Conservation (phyloP, 1,140 invertebrate genomes). For the Dendroctonus valens region DNA sequence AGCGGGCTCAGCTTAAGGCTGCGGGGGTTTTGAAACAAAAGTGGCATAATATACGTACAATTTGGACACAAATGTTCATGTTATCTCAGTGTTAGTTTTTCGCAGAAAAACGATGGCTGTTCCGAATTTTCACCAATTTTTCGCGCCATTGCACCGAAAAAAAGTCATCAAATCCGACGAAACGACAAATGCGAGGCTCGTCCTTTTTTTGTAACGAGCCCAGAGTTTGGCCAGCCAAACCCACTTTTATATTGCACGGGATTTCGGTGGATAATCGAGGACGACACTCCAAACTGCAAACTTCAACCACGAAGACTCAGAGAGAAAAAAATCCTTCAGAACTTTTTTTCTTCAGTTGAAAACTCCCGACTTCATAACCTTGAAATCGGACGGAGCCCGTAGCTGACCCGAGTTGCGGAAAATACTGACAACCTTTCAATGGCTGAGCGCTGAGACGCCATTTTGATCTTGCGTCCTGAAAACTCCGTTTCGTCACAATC, state of each 20-base stretch:
- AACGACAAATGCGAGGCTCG: not conserved
- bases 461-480: constrained; percentile 43
- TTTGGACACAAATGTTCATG: constrained; percentile 42
- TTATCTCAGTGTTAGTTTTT: constrained; percentile 39
- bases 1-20: too few species aligned
- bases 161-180: constrained; percentile 26
- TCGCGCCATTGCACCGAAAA: constrained; percentile 22
- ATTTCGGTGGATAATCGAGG: not conserved
- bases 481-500: constrained; percentile 45
- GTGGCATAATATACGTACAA: constrained; percentile 30
- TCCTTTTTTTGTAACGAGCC: too few species aligned
- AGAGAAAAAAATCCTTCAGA: too few species aligned
- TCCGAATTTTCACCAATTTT: constrained; percentile 6
- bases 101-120: constrained; percentile 26
- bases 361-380: constrained; percentile 30
- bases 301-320: too few species aligned
- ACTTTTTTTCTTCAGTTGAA: constrained; percentile 9
- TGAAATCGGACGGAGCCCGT: constrained; percentile 19
- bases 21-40: too few species aligned
- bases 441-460: constrained; percentile 36
- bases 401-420: constrained; percentile 28
- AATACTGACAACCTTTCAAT: constrained; percentile 37
- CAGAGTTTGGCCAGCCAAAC: constrained; percentile 37
- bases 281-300: too few species aligned
- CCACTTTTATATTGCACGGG: constrained; percentile 28